Base-by-base conservation (phyloP, 2,113 vertebrate genomes). In the Rhinichthys klamathensis region DNA sequence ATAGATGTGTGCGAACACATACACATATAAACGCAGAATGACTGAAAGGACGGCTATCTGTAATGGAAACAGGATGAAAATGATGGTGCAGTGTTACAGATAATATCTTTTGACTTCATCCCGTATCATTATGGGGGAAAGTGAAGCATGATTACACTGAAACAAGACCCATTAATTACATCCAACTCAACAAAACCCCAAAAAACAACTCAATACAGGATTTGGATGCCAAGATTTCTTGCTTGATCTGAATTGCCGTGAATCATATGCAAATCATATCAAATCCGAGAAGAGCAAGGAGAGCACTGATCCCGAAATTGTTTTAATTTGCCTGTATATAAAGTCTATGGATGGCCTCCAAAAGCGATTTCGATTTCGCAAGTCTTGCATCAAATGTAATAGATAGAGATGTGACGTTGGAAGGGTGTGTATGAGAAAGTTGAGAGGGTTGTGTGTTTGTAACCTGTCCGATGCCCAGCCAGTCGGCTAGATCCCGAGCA, bases 401-500 rank as follows among this genome's bases (percentile, higher is more conserved):
- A 56, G 74, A 77, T 23, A 56, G 27, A 3, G 51, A 41, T 41
- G 54, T 41, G 41, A 41, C 0, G 38, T 9, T 41, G 8, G 38
- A 9, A 41, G 41, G 2, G 41, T 41, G 41, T 41, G 41, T 41
- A 1, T 41, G 38, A 8, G 38, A 41, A 41, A 7, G 7, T 41
- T n/a, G n/a, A n/a, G n/a, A n/a, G n/a, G n/a, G 32, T 35, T 35
- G 32, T 35, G 38, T 23, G 35, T 27, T 38, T 81, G 90, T 54
- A 92, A 99, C 98, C 96, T 99, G 96, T 91, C 90, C 89, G 72
- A 99, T 99, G 74, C 96, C 97, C 86, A 99, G 93, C 98, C 98
- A 99, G 92, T 99, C 98, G 6, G 97, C 98, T 58, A 99, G 96
- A 91, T 99, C 98, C 85, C 97, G 96, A 67, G 98, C 98, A 85